Evolutionary conservation across 2,113 vertebrate genomes (phyloP).

Genomic region (Dasyprocta punctata): DNA sequence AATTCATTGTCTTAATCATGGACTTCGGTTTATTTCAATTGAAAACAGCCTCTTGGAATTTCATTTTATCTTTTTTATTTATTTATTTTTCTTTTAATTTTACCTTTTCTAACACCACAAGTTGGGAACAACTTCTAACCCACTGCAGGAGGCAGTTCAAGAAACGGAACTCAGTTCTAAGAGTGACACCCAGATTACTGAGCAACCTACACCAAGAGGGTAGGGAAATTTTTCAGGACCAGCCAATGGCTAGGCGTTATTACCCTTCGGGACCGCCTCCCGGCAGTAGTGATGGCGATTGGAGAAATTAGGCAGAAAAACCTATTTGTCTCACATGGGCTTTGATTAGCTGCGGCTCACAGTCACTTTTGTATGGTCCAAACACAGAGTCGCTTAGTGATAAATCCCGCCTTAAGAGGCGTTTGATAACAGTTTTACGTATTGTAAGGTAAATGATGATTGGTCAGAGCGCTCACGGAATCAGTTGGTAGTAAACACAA

Average conservation of each 20-base stretch:
- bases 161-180: accelerated
- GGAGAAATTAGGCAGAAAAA: slow-evolving; percentile 42
- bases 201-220: accelerated
- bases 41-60: not conserved
- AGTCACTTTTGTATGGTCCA: not conserved
- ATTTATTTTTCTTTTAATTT: not conserved
- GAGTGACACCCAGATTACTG: accelerated
- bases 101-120: not conserved
- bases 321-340: not conserved
- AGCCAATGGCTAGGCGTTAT: not conserved
- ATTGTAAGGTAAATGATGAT: slow-evolving; percentile 64
- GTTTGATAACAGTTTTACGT: slow-evolving; percentile 42
- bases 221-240: not conserved
- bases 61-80: not conserved
- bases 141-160: accelerated
- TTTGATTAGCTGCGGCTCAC: slow-evolving; percentile 8
- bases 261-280: not conserved
- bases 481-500: slow-evolving; percentile 78
- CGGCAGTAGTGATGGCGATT: not conserved
- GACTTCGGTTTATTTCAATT: not conserved
- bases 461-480: slow-evolving; percentile 53
- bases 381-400: not conserved
- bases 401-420: slow-evolving; percentile 62
- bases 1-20: not conserved
- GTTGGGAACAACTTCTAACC: too few species aligned